A percentile compares a stretch with the other conserved stretches of the same genome.
Evolutionary conservation across 2,888 invertebrate genomes (phyloP).

Genomic region (Fragum whitleyi): DNA sequence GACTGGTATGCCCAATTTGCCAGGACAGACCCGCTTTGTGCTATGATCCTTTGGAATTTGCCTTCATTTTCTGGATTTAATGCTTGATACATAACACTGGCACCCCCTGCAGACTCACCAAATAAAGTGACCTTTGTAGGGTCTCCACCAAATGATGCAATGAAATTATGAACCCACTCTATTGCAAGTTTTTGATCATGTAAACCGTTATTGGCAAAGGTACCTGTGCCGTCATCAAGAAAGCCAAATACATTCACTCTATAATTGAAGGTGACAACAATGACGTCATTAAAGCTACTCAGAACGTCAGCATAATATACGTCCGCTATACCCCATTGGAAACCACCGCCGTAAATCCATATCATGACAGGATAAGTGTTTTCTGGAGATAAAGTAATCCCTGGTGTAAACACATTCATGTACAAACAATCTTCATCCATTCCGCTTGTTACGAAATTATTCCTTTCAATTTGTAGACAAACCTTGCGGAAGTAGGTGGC

Average conservation of each 20-base stretch:
- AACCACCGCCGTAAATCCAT: constrained; percentile 97
- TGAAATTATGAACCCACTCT: constrained; percentile 96
- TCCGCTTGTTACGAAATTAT: constrained; percentile 85
- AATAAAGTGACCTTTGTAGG: constrained; percentile 71
- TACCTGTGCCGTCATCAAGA: constrained; percentile 89
- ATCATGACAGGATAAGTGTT: constrained; percentile 90
- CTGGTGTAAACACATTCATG: constrained; percentile 96
- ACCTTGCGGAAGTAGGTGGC: constrained; percentile 53
- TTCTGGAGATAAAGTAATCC: constrained; percentile 3
- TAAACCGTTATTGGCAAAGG: constrained; percentile 90
- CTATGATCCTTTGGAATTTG: constrained; percentile 71
- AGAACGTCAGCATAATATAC: constrained; percentile 87
- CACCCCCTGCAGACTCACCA: constrained; percentile 79
- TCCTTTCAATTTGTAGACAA: constrained; percentile 37
- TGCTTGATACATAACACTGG: constrained; percentile 69
- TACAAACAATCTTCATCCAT: constrained; percentile 97
- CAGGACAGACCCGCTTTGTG: constrained; percentile 65
- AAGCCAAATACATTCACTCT: constrained; percentile 96
- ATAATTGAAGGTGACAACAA: constrained; percentile 97
- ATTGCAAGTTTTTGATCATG: constrained; percentile 98
- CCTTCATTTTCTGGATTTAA: constrained; percentile 65
- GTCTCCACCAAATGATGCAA: constrained; percentile 84
- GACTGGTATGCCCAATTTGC: constrained; percentile 54
- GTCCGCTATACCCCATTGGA: constrained; percentile 94
- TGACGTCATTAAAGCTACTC: constrained; percentile 94